Evolutionary conservation across 2,888 invertebrate species (phyloP).

Genomic region (Tiliacea citrago): DNA sequence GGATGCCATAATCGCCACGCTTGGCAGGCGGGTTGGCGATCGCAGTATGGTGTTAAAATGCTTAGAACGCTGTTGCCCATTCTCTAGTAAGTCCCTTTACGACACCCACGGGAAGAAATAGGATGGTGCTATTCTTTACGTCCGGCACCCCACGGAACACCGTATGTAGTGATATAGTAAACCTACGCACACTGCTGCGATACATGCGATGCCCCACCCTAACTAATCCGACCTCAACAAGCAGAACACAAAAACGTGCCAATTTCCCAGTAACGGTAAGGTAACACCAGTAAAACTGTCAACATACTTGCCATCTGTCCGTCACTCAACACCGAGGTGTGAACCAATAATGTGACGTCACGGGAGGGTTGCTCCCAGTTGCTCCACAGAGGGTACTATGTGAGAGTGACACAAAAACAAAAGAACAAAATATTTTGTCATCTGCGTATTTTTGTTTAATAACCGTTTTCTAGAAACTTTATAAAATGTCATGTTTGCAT

Average conservation of each 20-base stretch:
- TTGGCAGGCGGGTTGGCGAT: too few relatives aligned
- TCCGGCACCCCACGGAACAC: too few relatives aligned
- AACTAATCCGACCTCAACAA: constrained; percentile 40
- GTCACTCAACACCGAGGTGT: constrained; percentile 64
- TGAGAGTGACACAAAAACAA: constrained; percentile 18
- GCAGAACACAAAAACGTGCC: constrained; percentile 47
- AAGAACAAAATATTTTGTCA: neutral
- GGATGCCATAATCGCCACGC: too few relatives aligned
- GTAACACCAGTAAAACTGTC: constrained; percentile 35
- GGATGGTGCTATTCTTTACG: too few relatives aligned
- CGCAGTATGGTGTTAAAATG: too few relatives aligned
- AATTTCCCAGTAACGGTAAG: constrained; percentile 48
- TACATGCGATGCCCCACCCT: neutral
- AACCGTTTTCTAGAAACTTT: neutral
- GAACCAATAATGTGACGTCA: constrained; percentile 65
- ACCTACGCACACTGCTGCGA: neutral
- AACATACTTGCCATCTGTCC: constrained; percentile 47
- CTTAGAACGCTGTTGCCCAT: too few relatives aligned
- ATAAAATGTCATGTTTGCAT: neutral
- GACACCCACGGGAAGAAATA: too few relatives aligned
- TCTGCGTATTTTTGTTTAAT: neutral
- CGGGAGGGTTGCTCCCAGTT: constrained; percentile 25
- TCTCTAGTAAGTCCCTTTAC: too few relatives aligned
- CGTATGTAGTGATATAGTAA: neutral
- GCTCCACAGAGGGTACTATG: constrained; percentile 7